Conservation (phyloP, 2,113 vertebrate genomes). For the Siniperca knerii region DNA sequence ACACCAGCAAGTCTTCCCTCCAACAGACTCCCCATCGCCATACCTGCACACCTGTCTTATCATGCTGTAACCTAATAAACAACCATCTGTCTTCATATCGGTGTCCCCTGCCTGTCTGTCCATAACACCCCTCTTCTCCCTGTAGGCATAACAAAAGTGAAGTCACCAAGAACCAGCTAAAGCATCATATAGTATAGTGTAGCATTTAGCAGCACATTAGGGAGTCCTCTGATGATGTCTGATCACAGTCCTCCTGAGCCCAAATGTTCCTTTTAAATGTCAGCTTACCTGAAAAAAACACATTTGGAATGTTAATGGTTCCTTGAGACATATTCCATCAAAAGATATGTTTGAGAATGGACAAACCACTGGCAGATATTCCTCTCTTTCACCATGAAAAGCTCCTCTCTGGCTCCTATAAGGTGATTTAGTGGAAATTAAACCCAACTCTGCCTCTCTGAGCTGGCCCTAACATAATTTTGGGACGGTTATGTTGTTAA, state of each 20-base stretch:
- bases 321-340: constrained; percentile 8
- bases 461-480: constrained; percentile 46
- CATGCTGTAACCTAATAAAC: no score
- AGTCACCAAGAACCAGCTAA: constrained; percentile 13
- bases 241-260: constrained; percentile 20
- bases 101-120: not conserved
- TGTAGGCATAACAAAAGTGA: constrained; percentile 26
- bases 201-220: constrained; percentile 49
- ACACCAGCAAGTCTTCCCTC: no score
- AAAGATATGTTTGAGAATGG: constrained; percentile 23
- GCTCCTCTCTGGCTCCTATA: constrained; percentile 32
- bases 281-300: constrained; percentile 30
- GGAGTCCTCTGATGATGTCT: constrained; percentile 21
- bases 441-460: constrained; percentile 35
- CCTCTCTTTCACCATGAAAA: constrained; percentile 33
- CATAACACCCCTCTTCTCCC: constrained; percentile 7
- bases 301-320: constrained; percentile 22
- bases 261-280: constrained; percentile 50
- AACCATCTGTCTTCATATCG: no score
- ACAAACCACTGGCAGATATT: constrained; percentile 30
- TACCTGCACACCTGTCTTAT: no score
- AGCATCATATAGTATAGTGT: not conserved
- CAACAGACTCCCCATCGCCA: no score
- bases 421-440: constrained; percentile 54
- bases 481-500: constrained; percentile 38